Base-by-base conservation (phyloP, 2,888 invertebrate species). In the Yponomeuta evonymella region DNA sequence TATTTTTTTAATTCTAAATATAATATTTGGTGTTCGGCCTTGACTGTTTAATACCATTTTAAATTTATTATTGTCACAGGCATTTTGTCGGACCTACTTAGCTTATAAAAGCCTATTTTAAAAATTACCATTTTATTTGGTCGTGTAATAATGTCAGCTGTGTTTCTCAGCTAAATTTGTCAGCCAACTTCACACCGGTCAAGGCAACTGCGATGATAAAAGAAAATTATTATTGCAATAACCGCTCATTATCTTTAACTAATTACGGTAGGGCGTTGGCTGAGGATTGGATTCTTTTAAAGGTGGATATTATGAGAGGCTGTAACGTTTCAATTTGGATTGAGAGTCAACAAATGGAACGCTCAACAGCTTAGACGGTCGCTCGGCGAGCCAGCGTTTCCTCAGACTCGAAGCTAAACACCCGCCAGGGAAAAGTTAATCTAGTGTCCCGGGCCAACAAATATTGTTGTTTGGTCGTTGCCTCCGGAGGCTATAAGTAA, bases 381-480 rank as follows among this genome's bases (percentile, higher is more conserved):
- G 51, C 2, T 58, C 51, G 51, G 51, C 51, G 15, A 58, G 51
- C 51, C 15, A 58, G 15, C 51, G 6, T 58, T 58, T 67, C 36
- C 11, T 66, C 67, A 43, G 36, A 15, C 70, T 12, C 12, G 63
- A 74, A 75, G 82, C 83, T 81, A 84, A 88, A 85, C 81, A 85
- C 85, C 85, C 75, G 81, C 62, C 48, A n/a, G 70, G 70, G 64
- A 70, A 58, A 70, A 70, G 70, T 70, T 70, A 70, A 70, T 70
- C 70, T 87, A 83, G 83, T 85, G 85, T 84, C 85, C 84, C 83
- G 82, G 80, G 79, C 84, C 83, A 82, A 81, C 88, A 88, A 89
- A 89, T 88, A 89, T 88, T 89, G 85, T 90, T 88, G 89, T 89
- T 89, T 88, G 88, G 84, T 81, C 79, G 79, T 77, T 75, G 75